Evolutionary conservation across 2,797 vertebrate genomes (phyloP).

Genomic region (Arremon brunneinucha): DNA sequence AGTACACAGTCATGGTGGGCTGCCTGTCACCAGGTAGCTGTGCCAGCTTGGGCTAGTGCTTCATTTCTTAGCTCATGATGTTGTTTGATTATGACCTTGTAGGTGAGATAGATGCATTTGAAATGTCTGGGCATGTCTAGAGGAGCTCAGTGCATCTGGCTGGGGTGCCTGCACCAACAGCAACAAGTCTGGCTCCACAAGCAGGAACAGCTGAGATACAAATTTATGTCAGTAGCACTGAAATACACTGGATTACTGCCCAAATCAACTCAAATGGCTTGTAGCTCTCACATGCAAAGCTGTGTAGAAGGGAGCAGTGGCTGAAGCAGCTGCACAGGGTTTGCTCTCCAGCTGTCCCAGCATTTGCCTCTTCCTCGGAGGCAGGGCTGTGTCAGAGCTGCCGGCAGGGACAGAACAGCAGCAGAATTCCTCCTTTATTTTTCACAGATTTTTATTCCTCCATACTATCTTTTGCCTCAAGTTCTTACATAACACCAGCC

Average conservation of each 20-base stretch:
- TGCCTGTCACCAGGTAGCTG: not conserved
- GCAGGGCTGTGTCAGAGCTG: not conserved
- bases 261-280: not conserved
- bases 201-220: not conserved
- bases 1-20: not conserved
- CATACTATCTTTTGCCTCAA: not conserved
- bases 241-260: not conserved
- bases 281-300: not conserved
- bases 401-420: not conserved
- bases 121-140: not conserved
- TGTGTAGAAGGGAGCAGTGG: not conserved
- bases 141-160: not conserved
- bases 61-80: not conserved
- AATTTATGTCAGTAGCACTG: not conserved
- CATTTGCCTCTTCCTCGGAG: not conserved
- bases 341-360: not conserved
- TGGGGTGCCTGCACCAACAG: not conserved
- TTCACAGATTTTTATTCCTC: not conserved
- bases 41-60: not conserved
- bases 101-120: not conserved
- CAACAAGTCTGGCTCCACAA: not conserved
- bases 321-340: not conserved
- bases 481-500: not conserved
- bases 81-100: not conserved
- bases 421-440: not conserved